Evolutionary conservation across 2,113 vertebrate species (phyloP).

Genomic region (Felis catus): DNA sequence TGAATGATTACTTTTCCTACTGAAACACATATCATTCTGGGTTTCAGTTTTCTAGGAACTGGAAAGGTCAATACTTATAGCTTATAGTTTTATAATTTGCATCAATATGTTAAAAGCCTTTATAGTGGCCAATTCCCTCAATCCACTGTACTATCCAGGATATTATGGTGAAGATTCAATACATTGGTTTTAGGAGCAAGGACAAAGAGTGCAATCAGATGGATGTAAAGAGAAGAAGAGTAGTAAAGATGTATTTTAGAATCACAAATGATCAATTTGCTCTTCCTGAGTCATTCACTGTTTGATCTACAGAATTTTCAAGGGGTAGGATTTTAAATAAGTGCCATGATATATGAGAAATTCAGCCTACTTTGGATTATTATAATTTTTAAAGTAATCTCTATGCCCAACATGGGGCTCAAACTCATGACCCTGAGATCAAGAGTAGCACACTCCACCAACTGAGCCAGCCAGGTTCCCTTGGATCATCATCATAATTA

Average conservation of each 20-base stretch:
- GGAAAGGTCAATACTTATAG: not conserved
- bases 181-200: not conserved
- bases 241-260: not conserved
- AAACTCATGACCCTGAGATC: not conserved
- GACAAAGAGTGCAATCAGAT: not conserved
- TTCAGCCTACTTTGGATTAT: not conserved
- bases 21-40: not conserved
- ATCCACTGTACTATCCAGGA: not conserved
- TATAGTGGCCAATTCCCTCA: not conserved
- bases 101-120: constrained; percentile 25
- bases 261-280: not conserved
- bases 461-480: no score
- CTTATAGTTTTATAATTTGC: not conserved
- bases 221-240: not conserved
- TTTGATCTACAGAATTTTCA: not conserved
- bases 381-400: not conserved
- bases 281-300: not conserved
- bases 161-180: not conserved
- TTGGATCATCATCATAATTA: no score
- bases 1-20: not conserved
- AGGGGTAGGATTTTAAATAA: not conserved
- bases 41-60: constrained; percentile 25
- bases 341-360: not conserved
- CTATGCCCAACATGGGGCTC: not conserved
- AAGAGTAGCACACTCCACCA: no score